Evolutionary conservation across 2,113 vertebrate genomes (phyloP).

Genomic region (Tragulus kanchil): DNA sequence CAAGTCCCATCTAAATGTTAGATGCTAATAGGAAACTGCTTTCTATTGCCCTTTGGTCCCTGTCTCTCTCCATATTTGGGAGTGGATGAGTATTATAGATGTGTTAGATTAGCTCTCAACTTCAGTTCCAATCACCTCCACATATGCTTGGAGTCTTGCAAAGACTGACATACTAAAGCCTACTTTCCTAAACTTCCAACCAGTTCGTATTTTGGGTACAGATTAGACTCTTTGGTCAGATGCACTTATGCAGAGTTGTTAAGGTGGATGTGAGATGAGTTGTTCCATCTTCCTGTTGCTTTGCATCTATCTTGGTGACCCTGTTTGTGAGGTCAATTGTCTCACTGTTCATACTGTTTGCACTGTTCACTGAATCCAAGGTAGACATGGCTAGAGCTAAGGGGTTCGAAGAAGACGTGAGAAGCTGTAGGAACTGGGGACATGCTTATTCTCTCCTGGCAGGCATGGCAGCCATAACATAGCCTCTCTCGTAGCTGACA

Average conservation of each 20-base stretch:
- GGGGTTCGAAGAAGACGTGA: too few relatives aligned
- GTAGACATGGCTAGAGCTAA: too few relatives aligned
- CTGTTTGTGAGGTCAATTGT: too few relatives aligned
- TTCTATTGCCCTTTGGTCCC: not conserved
- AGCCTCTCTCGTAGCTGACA: too few relatives aligned
- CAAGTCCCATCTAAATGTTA: not conserved
- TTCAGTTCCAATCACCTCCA: not conserved
- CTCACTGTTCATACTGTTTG: too few relatives aligned
- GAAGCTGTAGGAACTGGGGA: too few relatives aligned
- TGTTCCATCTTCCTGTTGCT: not conserved
- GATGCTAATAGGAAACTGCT: not conserved
- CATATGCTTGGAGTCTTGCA: not conserved
- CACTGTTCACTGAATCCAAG: too few relatives aligned
- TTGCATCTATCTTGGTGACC: not conserved
- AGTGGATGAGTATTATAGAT: not conserved
- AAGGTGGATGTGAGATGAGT: not conserved
- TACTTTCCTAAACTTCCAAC: not conserved
- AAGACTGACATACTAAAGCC: not conserved
- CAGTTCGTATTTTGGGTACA: not conserved
- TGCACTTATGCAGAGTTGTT: not conserved
- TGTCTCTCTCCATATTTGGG: not conserved
- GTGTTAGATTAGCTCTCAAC: not conserved
- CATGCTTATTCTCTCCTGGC: too few relatives aligned
- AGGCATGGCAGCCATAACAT: too few relatives aligned
- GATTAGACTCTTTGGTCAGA: not conserved